Conservation (phyloP, 1,140 invertebrate species). For the Eufriesea mexicana region DNA sequence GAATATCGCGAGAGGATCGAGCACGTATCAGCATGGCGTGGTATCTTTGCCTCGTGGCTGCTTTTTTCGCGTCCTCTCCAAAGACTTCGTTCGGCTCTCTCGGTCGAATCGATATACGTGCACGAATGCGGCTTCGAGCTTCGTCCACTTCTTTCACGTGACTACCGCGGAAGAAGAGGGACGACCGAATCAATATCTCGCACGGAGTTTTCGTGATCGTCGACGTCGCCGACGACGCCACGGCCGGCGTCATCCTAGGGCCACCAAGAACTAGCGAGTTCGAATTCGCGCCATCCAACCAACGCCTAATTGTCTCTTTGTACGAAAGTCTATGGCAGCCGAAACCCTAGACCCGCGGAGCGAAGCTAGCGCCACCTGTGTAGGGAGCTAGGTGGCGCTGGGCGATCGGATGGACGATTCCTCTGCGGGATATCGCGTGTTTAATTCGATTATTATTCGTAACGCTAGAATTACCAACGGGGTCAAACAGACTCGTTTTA, state of each 20-base stretch:
- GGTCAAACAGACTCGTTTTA: too few relatives aligned
- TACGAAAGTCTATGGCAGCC: too few relatives aligned
- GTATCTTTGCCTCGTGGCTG: slow-evolving; percentile 45
- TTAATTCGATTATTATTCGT: too few relatives aligned
- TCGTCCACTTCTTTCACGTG: slow-evolving; percentile 71
- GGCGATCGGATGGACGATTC: too few relatives aligned
- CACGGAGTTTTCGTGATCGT: slow-evolving; percentile 66
- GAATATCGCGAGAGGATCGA: background rate
- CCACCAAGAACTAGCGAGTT: too few relatives aligned
- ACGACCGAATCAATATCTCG: slow-evolving; percentile 69
- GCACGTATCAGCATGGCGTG: background rate
- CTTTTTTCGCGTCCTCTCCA: slow-evolving; percentile 56
- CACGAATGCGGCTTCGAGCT: slow-evolving; percentile 71
- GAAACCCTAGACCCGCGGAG: background rate
- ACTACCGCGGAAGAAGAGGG: slow-evolving; percentile 70
- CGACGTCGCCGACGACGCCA: slow-evolving; percentile 36
- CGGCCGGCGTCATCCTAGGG: slow-evolving; percentile 14
- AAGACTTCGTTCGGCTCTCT: slow-evolving; percentile 50
- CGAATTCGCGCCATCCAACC: too few relatives aligned
- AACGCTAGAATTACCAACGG: too few relatives aligned
- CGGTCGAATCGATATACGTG: slow-evolving; percentile 70
- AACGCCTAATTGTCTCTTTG: slow-evolving; percentile 43
- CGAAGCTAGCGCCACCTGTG: too few relatives aligned
- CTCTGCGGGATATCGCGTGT: too few relatives aligned
- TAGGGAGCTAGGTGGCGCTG: too few relatives aligned